Evolutionary conservation across 2,888 invertebrate genomes (phyloP).

Genomic region (Lithophane socia): DNA sequence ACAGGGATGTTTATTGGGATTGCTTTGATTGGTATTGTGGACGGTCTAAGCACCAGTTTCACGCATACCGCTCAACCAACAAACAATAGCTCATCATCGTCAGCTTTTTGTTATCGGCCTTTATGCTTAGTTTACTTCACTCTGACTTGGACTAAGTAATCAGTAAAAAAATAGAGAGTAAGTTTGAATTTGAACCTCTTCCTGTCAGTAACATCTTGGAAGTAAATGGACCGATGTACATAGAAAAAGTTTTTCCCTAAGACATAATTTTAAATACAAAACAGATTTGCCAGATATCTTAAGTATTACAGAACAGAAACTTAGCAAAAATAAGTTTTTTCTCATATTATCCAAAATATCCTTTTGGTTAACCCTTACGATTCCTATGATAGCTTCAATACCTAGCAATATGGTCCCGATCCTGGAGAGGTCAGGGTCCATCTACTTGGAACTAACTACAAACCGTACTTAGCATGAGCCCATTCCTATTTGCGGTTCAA

Average conservation of each 20-base stretch:
- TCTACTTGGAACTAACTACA: slow-evolving; percentile 33
- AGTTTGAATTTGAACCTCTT: no score
- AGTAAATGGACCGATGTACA: background rate
- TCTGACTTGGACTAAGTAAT: no score
- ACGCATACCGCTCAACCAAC: no score
- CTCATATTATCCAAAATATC: background rate
- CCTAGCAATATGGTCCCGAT: slow-evolving; percentile 4
- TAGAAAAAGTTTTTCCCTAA: background rate
- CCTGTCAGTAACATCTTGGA: background rate
- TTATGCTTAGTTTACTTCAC: no score
- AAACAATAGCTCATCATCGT: no score
- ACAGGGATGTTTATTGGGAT: slow-evolving; percentile 20
- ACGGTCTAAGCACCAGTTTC: background rate
- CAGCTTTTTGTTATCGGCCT: no score
- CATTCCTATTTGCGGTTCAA: slow-evolving; percentile 26
- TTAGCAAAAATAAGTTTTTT: slow-evolving; percentile 3
- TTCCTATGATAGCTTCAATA: slow-evolving; percentile 22
- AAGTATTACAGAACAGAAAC: background rate
- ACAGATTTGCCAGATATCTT: background rate
- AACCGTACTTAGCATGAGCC: slow-evolving; percentile 1
- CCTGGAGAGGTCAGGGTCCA: slow-evolving; percentile 8
- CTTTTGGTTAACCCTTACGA: slow-evolving; percentile 3
- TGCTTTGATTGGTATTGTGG: background rate
- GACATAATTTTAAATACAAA: background rate
- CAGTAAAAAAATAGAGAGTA: no score